phyloP scores from a whole-genome alignment of 2,113 vertebrate genomes.

The Symphodus melops region DNA sequence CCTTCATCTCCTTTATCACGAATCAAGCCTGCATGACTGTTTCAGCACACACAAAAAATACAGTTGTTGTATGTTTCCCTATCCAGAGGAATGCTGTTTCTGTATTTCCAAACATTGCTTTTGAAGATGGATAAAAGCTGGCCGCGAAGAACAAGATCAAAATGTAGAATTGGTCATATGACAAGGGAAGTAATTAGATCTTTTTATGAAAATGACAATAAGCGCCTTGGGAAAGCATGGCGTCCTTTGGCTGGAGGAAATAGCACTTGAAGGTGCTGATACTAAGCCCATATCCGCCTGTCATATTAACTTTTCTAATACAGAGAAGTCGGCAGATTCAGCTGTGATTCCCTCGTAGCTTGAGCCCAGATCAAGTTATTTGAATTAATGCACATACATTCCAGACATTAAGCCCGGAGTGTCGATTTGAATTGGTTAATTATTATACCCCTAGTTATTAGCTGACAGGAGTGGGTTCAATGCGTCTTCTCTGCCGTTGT shows the following conservation, averaged over 20 bases:
- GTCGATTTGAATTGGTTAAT: slow-evolving; percentile 60
- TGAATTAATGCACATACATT: slow-evolving; percentile 52
- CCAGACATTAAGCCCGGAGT: slow-evolving; percentile 56
- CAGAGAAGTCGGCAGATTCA: slow-evolving; percentile 43
- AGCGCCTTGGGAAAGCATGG: slow-evolving; percentile 40
- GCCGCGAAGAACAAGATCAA: background rate
- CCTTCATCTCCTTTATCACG: background rate
- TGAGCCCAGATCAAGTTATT: slow-evolving; percentile 38
- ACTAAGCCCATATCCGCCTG: slow-evolving; percentile 29
- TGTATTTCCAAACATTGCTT: background rate
- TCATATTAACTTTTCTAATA: slow-evolving; percentile 51
- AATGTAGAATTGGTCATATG: background rate
- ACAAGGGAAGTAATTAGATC: slow-evolving; percentile 21
- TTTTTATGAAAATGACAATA: slow-evolving; percentile 48
- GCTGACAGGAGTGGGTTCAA: slow-evolving; percentile 52
- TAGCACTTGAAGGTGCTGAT: slow-evolving; percentile 41
- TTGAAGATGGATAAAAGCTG: background rate
- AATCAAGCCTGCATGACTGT: background rate
- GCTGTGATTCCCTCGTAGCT: slow-evolving; percentile 30
- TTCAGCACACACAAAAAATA: background rate
- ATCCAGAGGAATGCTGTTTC: background rate
- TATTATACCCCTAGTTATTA: slow-evolving; percentile 41
- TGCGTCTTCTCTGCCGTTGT: slow-evolving; percentile 16
- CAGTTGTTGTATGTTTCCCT: background rate
- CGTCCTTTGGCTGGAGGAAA: slow-evolving; percentile 41